A percentile compares a stretch with the other conserved stretches of the same genome.
These are phyloP conservation scores for Microplitis deprimator DNA, from an alignment of 2,888 invertebrate species.

Conservation along the genomic window DNA sequence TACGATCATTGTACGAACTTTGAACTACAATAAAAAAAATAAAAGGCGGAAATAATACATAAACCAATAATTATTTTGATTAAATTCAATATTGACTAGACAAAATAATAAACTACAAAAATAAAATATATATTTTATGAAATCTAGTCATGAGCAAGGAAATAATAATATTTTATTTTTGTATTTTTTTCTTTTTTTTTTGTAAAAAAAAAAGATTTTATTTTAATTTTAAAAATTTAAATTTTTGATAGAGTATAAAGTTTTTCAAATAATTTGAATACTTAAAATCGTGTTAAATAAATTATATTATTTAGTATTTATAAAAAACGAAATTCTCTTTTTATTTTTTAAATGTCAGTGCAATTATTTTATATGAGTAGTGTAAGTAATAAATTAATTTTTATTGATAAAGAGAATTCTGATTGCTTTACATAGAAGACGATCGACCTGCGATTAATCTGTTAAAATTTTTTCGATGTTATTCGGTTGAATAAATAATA, in stretches of 20 bases:
- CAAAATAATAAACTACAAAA: neutral
- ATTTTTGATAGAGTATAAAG: neutral
- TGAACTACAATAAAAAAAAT: neutral
- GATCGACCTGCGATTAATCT: slow-evolving; percentile 1
- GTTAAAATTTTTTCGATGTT: neutral
- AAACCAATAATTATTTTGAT: neutral
- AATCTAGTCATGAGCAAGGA: neutral
- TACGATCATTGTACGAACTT: neutral
- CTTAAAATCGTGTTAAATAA: neutral
- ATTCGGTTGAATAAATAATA: neutral
- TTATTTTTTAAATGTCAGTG: neutral
- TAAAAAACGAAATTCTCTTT: neutral
- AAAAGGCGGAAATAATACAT: neutral
- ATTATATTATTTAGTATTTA: neutral
- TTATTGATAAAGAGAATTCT: neutral
- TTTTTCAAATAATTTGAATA: neutral
- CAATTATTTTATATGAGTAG: neutral
- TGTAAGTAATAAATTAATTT: neutral
- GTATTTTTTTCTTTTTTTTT: too few species aligned
- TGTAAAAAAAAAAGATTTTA: too few species aligned
- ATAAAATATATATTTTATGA: neutral
- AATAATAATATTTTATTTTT: too few species aligned
- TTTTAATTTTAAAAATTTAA: neutral
- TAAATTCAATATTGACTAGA: neutral
- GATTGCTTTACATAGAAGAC: neutral